Evolutionary conservation across 2,113 vertebrate genomes (phyloP), one percentile per base, ranked within the genome.

Genomic region (Onychostoma macrolepis): DNA sequence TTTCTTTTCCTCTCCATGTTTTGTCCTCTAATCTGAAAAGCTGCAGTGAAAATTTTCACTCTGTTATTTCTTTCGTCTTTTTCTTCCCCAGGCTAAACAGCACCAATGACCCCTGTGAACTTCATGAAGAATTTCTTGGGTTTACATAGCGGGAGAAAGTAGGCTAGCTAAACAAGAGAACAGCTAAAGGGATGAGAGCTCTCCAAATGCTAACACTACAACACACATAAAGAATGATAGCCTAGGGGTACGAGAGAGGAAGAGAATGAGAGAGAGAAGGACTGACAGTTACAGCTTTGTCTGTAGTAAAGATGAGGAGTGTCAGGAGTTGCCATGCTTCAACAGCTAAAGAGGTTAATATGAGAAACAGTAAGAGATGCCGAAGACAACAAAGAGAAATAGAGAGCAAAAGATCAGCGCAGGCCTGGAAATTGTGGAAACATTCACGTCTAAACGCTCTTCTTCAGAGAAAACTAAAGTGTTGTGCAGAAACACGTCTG

Each of bases 341-440:
- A 93, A 78, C 89, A 91, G 92, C 90, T 92, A 90, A 92, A 92
- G 89, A 92, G 91, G 83, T 90, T 92, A 91, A 93, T 93, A 88
- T 86, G 90, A 87, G 88, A 85, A 90, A 92, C 87, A 4, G 33
- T 13, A 28, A 67, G 81, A 78, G 41, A 33, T 45, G 15, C 41
- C 38, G 24, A 36, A 19, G 6, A 61, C 5, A 3, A 67, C 17
- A 0, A 43, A n/a, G 38, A 45, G n/a, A 78, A 65, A 43, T 17
- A 33, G n/a, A 33, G 33, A 33, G 36, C 15, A 43, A 65, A 21
- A 43, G 65, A 50, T 71, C 28, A 71, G 45, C 45, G 4, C 6
- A 65, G 13, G n/a, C 24, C 13, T 41, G 24, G 21, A 45, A 58
- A n/a, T 58, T 58, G 56, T 4, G 24, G 7, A 41, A 45, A 33